Conservation (phyloP, 2,113 vertebrate genomes). For the Plectropomus leopardus region DNA sequence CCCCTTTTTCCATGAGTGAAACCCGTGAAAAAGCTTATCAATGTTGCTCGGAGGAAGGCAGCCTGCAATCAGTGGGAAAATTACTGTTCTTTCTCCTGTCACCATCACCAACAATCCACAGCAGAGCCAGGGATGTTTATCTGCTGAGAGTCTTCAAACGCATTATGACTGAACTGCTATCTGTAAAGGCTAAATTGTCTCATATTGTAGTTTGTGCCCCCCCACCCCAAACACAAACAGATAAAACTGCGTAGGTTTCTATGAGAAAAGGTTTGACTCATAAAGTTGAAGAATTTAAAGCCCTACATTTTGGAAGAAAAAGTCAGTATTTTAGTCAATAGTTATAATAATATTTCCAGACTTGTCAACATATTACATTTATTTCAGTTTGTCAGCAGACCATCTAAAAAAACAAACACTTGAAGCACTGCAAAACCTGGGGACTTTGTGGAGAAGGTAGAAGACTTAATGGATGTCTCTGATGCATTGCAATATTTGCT, state of each 20-base stretch:
- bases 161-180: constrained; percentile 33
- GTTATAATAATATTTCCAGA: too few species aligned
- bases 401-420: too few species aligned
- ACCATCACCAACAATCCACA: constrained; percentile 20
- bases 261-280: not conserved
- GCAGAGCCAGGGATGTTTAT: constrained; percentile 32
- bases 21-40: constrained; percentile 37
- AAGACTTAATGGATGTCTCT: not conserved
- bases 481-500: not conserved
- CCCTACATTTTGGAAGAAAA: not conserved
- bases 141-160: constrained; percentile 20
- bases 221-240: not conserved
- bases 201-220: not conserved
- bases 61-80: constrained; percentile 60
- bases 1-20: constrained; percentile 13
- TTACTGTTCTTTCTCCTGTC: constrained; percentile 35
- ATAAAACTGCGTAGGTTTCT: constrained; percentile 6
- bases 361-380: too few species aligned
- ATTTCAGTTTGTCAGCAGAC: too few species aligned
- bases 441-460: too few species aligned
- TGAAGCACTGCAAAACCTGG: too few species aligned
- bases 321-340: too few species aligned
- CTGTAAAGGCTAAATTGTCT: constrained; percentile 29
- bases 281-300: not conserved
- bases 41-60: constrained; percentile 14